Conservation (phyloP, 2,797 vertebrate species). For the Sebastes kiyomatsui region DNA sequence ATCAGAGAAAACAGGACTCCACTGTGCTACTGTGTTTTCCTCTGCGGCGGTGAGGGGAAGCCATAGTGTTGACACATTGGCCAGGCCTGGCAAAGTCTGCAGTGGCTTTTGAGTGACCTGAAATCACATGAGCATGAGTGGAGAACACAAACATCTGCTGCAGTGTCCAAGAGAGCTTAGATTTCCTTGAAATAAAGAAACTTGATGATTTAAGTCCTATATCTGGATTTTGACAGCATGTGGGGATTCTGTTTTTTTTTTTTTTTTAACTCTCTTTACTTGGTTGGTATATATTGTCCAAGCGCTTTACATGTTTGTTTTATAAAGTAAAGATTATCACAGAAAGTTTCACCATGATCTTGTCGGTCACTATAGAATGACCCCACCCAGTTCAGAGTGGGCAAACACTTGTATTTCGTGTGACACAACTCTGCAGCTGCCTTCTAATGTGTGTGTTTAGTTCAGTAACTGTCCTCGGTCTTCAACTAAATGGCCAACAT, state of each 20-base stretch:
- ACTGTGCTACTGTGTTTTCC: slow-evolving; percentile 46
- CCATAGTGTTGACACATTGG: slow-evolving; percentile 56
- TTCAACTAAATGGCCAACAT: background rate
- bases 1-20: slow-evolving; percentile 21
- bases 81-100: slow-evolving; percentile 21
- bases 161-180: slow-evolving; percentile 7
- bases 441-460: background rate
- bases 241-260: background rate
- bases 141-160: slow-evolving; percentile 56
- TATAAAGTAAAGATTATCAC: background rate
- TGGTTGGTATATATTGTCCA: background rate
- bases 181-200: slow-evolving; percentile 47
- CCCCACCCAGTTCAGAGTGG: background rate
- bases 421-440: background rate
- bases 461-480: background rate
- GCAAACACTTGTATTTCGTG: background rate
- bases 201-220: slow-evolving; percentile 13
- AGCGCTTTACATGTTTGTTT: background rate
- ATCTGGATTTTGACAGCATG: slow-evolving; percentile 12
- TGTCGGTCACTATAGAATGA: background rate
- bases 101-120: slow-evolving; percentile 59
- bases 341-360: background rate
- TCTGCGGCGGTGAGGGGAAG: slow-evolving; percentile 51
- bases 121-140: slow-evolving; percentile 50
- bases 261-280: background rate